Conservation (phyloP, 53 echinoderm and acorn worm species). For the Echinometra lucunter region DNA sequence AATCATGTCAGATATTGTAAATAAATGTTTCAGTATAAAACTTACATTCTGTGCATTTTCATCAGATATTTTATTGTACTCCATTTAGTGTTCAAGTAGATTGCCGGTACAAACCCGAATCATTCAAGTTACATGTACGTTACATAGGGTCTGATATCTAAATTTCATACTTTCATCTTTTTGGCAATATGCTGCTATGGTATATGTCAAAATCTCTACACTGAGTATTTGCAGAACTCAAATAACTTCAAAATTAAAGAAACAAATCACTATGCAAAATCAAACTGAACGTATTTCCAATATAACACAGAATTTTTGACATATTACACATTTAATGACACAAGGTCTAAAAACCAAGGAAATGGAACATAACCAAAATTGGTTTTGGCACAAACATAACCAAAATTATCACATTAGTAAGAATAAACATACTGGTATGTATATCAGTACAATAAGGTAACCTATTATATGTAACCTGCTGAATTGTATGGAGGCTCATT, state of each 20-base stretch:
- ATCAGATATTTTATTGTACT: background rate
- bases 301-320: background rate
- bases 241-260: too few species aligned
- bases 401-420: too few species aligned
- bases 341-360: background rate
- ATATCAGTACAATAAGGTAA: too few species aligned
- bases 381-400: constrained; percentile 19
- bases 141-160: background rate
- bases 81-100: background rate
- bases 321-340: background rate
- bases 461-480: too few species aligned
- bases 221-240: too few species aligned
- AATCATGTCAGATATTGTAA: constrained; percentile 45
- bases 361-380: background rate
- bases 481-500: too few species aligned
- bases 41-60: background rate
- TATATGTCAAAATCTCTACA: too few species aligned
- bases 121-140: too few species aligned
- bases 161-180: background rate
- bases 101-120: background rate
- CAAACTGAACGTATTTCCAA: background rate
- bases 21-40: constrained; percentile 15
- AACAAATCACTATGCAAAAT: too few species aligned
- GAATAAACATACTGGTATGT: background rate
- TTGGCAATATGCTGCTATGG: background rate